These are phyloP conservation scores for Nemopilema nomurai DNA, from an alignment of 30 jellyfish, hydroid and myxozoan genomes.

Conservation along the genomic window DNA sequence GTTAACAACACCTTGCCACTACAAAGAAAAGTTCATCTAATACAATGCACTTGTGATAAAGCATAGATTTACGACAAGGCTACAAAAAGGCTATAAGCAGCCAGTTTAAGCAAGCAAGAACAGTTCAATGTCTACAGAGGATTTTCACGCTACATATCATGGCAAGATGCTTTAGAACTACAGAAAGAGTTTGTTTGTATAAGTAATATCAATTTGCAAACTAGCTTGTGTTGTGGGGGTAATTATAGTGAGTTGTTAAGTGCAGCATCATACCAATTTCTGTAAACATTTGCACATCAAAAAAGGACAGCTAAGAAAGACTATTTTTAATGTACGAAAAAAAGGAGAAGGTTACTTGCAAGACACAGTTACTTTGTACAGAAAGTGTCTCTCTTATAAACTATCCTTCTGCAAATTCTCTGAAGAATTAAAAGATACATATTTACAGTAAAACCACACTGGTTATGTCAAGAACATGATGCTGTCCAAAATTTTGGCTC, in stretches of 20 bases:
- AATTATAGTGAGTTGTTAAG: no score
- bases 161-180: no score
- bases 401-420: background rate
- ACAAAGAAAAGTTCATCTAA: background rate
- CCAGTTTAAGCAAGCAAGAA: background rate
- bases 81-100: background rate
- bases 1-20: background rate
- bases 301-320: background rate
- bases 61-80: background rate
- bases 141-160: background rate
- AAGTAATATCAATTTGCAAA: no score
- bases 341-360: background rate
- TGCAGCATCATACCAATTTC: background rate
- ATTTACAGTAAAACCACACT: slow-evolving; percentile 10
- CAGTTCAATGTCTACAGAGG: background rate
- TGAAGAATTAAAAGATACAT: background rate
- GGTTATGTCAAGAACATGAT: background rate
- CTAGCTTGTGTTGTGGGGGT: background rate
- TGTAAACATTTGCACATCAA: background rate
- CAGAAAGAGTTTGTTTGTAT: no score
- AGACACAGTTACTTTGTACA: background rate
- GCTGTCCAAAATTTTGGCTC: background rate
- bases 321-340: background rate
- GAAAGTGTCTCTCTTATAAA: background rate
- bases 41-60: background rate